Percentiles rank a stretch among this genome's conserved stretches.
Conservation (phyloP, 1,140 invertebrate genomes). For the Adoxophyes honmai region DNA sequence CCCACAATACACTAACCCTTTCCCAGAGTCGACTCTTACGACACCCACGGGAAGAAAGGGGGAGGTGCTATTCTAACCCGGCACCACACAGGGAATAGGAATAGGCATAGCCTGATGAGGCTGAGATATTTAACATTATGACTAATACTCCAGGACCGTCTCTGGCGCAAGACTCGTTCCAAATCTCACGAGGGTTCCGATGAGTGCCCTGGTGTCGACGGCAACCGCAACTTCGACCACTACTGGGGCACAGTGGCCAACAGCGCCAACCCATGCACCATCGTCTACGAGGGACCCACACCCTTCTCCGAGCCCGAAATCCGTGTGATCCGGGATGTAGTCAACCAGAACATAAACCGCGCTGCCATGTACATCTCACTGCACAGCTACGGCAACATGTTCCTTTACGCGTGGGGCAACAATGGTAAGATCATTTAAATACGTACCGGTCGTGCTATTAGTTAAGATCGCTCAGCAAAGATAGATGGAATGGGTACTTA, state of each 20-base stretch:
- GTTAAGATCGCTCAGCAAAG: too few species aligned
- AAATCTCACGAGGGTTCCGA: conserved; percentile 32
- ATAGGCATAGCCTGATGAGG: too few species aligned
- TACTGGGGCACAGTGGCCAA: conserved; percentile 75
- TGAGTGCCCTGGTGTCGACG: conserved; percentile 76
- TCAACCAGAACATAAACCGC: conserved; percentile 71
- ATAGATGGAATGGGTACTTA: too few species aligned
- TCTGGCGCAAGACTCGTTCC: conserved; percentile 78
- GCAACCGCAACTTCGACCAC: conserved; percentile 80
- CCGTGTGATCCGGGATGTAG: conserved; percentile 65
- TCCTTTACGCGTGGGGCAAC: conserved; percentile 88
- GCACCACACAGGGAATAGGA: too few species aligned
- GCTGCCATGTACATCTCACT: conserved; percentile 83
- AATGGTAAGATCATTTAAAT: conserved; percentile 64
- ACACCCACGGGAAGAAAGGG: too few species aligned
- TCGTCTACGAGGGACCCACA: conserved; percentile 83
- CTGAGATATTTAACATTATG: too few species aligned
- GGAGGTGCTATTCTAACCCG: too few species aligned
- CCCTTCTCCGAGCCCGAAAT: conserved; percentile 87
- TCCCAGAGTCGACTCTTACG: too few species aligned
- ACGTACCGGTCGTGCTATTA: too few species aligned
- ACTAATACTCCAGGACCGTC: conserved; percentile 52
- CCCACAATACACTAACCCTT: too few species aligned
- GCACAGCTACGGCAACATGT: conserved; percentile 83
- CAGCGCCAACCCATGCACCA: conserved; percentile 81